Evolutionary conservation across 92 coral and sea anemone species (phyloP).

Genomic region (Porites lobata): DNA sequence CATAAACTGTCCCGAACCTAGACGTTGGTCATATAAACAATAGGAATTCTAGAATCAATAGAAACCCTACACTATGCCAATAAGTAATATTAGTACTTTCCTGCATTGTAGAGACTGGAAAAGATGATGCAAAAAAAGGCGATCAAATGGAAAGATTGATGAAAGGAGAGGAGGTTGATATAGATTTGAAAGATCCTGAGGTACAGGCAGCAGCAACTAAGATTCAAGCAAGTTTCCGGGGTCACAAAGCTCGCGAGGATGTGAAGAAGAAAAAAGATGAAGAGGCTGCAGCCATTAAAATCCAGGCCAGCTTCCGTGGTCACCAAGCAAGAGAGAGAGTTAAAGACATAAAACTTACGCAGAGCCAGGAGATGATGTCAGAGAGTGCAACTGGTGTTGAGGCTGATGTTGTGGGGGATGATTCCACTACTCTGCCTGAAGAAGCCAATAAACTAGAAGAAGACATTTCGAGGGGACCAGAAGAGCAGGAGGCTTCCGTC

Average conservation of each 20-base stretch:
- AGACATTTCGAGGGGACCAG: slow-evolving; percentile 10
- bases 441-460: slow-evolving; percentile 23
- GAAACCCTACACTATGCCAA: no score
- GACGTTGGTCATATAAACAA: no score
- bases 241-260: slow-evolving; percentile 87
- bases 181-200: slow-evolving; percentile 84
- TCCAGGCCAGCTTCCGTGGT: slow-evolving; percentile 82
- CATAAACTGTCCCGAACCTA: no score
- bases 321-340: slow-evolving; percentile 76
- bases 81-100: not conserved
- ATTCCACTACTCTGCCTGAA: not conserved
- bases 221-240: slow-evolving; percentile 97
- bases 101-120: slow-evolving; percentile 78
- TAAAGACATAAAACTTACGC: slow-evolving; percentile 62
- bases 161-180: slow-evolving; percentile 89
- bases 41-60: no score
- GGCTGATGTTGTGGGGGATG: not conserved
- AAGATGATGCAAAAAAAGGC: slow-evolving; percentile 94
- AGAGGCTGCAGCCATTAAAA: slow-evolving; percentile 77
- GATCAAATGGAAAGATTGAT: slow-evolving; percentile 82
- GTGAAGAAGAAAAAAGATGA: slow-evolving; percentile 82
- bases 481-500: not conserved
- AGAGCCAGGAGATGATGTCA: slow-evolving; percentile 58
- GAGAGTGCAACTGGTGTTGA: slow-evolving; percentile 6
- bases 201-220: slow-evolving; percentile 88